Conservation (phyloP, 2,888 invertebrate genomes). For the Sylvicola fuscatus region DNA sequence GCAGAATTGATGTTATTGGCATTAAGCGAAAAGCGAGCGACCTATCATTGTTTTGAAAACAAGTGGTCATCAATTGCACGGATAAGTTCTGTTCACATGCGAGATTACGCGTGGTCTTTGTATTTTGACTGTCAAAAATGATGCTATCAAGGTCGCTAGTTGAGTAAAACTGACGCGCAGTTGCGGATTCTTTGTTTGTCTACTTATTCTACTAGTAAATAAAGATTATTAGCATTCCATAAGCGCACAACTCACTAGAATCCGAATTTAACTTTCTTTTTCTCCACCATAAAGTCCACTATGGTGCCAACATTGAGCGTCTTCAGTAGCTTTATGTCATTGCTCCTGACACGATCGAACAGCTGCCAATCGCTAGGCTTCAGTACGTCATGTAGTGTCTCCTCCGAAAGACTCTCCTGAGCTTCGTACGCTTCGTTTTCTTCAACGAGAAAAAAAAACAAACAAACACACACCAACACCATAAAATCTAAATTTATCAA, state of each 20-base stretch:
- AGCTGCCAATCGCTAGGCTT: constrained; percentile 28
- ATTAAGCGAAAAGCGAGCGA: no score
- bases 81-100: no score
- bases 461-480: no score
- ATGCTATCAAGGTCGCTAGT: no score
- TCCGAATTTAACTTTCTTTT: constrained; percentile 62
- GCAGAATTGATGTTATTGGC: no score
- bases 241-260: constrained; percentile 40
- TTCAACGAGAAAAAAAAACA: background rate
- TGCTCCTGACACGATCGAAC: constrained; percentile 38
- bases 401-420: constrained; percentile 9
- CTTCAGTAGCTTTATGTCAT: constrained; percentile 49
- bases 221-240: constrained; percentile 2
- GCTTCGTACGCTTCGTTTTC: constrained; percentile 14
- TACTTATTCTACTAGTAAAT: background rate
- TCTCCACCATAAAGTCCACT: constrained; percentile 68
- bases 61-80: no score
- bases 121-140: no score
- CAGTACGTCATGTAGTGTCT: constrained; percentile 5
- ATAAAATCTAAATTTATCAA: no score
- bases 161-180: no score
- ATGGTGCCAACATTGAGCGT: constrained; percentile 49
- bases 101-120: no score
- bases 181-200: no score
- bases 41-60: no score